Base-by-base conservation (phyloP, 2,888 invertebrate genomes). In the Acronicta psi region DNA sequence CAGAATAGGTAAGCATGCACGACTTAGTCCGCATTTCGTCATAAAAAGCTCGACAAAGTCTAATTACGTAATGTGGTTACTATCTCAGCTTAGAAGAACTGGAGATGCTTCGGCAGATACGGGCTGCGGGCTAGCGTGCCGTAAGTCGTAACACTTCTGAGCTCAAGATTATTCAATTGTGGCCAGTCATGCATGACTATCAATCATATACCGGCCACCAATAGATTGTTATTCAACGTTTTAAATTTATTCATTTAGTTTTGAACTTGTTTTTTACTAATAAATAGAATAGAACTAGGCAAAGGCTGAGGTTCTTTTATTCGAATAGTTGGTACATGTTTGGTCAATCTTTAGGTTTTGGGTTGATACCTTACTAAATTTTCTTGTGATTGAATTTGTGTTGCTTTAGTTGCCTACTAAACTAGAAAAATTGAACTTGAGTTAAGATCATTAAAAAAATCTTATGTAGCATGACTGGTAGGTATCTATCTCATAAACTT, bases 11-110 rank as follows among this genome's bases (percentile, higher is more conserved):
- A 73, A 71, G 69, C 79, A 75, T 77, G 29, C 11, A 3, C 2
- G 76, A 82, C 83, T 84, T 84, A 83, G 81, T 82, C 78, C 71
- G 59, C 64, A 63, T 73, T 79, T 70, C 72, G 71, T 60, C 73
- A 80, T 75, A 80, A 87, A 83, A 77, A 69, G 59, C 60, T 62
- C 53, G 16, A 76, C 80, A 80, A 84, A 83, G 80, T 77, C 69
- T 77, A 74, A 75, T 83, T 82, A 79, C 80, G 80, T 83, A 83
- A 82, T 78, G 44, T 49, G 43, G 67, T 66, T 71, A 54, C 67
- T 51, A 70, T 34, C 47, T 66, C 42, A 71, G 51, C 55, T 54
- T 59, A 42, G 41, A 44, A 65, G 66, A 49, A 45, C 36, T 38
- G 34, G 47, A 65, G 66, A 49, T 59, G 49, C 50, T n/a, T 51